Percentiles rank a stretch among this genome's conserved stretches.
Conservation (phyloP, 2,888 invertebrate genomes). For the Acrocyrtus sp. region DNA sequence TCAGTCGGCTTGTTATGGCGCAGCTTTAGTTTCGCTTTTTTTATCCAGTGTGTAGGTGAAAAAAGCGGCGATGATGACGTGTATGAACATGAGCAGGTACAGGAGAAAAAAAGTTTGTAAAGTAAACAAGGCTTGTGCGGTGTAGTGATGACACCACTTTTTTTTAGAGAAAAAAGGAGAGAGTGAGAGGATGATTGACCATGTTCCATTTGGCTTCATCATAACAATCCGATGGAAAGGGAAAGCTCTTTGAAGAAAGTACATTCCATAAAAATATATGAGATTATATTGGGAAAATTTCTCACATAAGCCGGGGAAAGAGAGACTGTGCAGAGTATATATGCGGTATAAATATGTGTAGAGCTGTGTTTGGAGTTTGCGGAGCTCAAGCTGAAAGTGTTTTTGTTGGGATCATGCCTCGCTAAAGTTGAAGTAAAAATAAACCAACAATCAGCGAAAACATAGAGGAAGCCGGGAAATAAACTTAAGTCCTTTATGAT, state of each 20-base stretch:
- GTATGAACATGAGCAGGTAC: too few species aligned
- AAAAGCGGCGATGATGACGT: too few species aligned
- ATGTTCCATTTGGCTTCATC: background rate
- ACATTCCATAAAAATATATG: background rate
- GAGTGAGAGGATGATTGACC: background rate
- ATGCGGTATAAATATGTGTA: background rate
- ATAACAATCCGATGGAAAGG: background rate
- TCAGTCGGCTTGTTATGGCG: too few species aligned
- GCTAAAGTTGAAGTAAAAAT: background rate
- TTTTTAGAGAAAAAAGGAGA: background rate
- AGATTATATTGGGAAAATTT: background rate
- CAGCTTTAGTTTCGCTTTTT: too few species aligned
- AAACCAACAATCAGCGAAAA: background rate
- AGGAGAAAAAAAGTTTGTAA: too few species aligned
- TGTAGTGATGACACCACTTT: background rate
- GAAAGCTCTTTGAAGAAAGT: background rate
- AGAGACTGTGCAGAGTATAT: background rate
- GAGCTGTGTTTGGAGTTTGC: too few species aligned
- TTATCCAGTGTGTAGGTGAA: background rate
- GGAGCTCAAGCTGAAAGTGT: too few species aligned
- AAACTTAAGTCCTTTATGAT: conserved; percentile 43
- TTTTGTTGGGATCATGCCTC: background rate
- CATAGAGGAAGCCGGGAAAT: conserved; percentile 10
- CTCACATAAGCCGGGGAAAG: background rate
- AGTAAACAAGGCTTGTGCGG: background rate